phyloP scores from a whole-genome alignment of 2,888 invertebrate species.

The Mamestra brassicae region DNA sequence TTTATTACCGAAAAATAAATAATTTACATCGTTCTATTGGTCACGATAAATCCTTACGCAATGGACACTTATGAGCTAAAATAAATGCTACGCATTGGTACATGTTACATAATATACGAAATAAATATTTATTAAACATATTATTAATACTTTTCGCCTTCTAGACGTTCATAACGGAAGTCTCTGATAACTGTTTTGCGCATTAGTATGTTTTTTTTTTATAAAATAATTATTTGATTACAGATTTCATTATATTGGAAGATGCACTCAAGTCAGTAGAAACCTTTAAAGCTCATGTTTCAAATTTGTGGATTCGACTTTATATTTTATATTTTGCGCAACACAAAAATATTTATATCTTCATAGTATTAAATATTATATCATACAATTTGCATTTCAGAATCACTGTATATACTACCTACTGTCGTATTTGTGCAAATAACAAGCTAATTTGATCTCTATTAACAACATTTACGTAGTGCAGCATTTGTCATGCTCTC shows the following conservation, averaged over 20 bases:
- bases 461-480: conserved; percentile 29
- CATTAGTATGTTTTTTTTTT: not conserved
- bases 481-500: conserved; percentile 24
- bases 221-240: conserved; percentile 1
- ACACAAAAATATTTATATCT: not conserved
- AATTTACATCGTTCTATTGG: conserved; percentile 44
- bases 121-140: conserved; percentile 21
- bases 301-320: conserved; percentile 18
- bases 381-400: not conserved
- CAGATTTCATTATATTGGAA: not conserved
- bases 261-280: conserved; percentile 10
- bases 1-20: conserved; percentile 30
- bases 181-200: conserved; percentile 28
- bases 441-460: conserved; percentile 29
- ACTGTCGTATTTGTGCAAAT: conserved; percentile 40
- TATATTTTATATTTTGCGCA: conserved; percentile 11
- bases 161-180: conserved; percentile 27
- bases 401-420: not conserved
- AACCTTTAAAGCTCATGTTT: conserved; percentile 42
- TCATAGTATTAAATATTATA: not conserved
- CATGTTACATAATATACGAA: conserved; percentile 24
- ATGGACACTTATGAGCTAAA: conserved; percentile 54
- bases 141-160: conserved; percentile 33
- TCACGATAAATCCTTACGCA: conserved; percentile 46
- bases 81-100: conserved; percentile 66